These are phyloP conservation scores for Parthenolecanium corni DNA, from an alignment of 2,888 invertebrate species.

Conservation along the genomic window DNA sequence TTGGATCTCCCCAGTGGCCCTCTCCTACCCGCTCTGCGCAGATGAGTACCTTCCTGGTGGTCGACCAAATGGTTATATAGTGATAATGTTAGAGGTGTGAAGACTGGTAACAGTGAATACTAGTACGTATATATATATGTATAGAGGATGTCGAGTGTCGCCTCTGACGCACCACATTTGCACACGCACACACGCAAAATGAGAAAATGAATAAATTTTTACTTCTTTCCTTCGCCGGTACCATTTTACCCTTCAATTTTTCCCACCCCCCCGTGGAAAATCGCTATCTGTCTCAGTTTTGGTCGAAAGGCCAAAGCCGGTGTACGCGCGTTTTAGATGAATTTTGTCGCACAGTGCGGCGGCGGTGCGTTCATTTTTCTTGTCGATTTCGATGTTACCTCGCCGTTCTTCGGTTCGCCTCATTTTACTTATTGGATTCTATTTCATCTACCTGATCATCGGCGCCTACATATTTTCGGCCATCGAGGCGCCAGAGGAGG, in stretches of 20 bases:
- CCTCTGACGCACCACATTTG: not conserved
- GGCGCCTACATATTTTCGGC: constrained; percentile 69
- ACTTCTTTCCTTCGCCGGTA: not conserved
- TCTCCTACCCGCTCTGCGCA: too few species aligned
- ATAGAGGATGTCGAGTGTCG: too few species aligned
- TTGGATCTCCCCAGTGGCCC: too few species aligned
- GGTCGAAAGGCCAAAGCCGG: constrained; percentile 1
- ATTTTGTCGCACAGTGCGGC: not conserved
- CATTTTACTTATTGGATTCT: constrained; percentile 41
- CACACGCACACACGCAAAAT: not conserved
- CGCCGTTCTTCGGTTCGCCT: constrained; percentile 38
- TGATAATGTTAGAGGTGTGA: too few species aligned
- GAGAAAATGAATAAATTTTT: not conserved
- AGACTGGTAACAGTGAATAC: too few species aligned
- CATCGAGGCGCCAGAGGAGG: constrained; percentile 63
- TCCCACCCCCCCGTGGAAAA: not conserved
- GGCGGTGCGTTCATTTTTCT: not conserved
- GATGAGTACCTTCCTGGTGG: too few species aligned
- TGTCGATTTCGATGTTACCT: constrained; percentile 13
- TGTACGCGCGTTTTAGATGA: constrained; percentile 6
- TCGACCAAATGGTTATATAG: too few species aligned
- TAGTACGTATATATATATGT: too few species aligned
- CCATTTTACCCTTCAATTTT: not conserved
- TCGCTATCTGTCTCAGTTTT: constrained; percentile 3
- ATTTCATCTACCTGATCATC: constrained; percentile 49